Base-by-base conservation (phyloP, 2,888 invertebrate species). In the Macrosiphum euphorbiae region DNA sequence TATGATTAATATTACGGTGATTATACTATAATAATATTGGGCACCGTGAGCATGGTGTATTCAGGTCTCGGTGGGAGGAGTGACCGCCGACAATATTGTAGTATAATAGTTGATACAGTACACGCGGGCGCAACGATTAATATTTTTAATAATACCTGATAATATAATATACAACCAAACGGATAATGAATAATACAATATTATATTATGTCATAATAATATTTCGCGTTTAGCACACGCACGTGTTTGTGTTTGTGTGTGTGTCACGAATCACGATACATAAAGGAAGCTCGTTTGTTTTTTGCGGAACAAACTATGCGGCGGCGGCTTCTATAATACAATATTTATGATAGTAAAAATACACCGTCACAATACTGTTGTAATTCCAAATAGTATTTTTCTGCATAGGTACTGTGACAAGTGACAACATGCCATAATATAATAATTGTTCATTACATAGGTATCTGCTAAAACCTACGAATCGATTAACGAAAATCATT, bases 401-500 rank as follows among this genome's bases (percentile, higher is more conserved):
- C 3, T 35, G 20, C 20, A 35, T 35, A 20, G 35, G 20, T 35
- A 78, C 1, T 78, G 78, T 35, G 58, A 35, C 35, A 78, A 78
- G 78, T 35, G 58, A 35, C 35, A 78, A 35, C 8, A 35, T 8
- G 5, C 35, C 78, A 16, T 67, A n/a, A 35, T 35, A 26, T 26
- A 58, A 58, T 58, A 58, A 58, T 20, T 58, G 58, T 58, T 58
- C 35, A 78, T 78, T 35, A 78, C 20, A 20, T 35, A 20, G 78
- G 78, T 78, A 78, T 16, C 35, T 7, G 78, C 35, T 35, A 78
- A 86, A 28, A 86, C n/a, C 13, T 86, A 86, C 26, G 47, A 50
- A 86, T 86, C 86, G 26, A 86, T 47, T 86, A 86, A 47, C 44
- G 28, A 86, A 86, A 47, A 86, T n/a, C 86, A 86, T 86, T 86